Base-by-base conservation (phyloP, 2,888 invertebrate species). In the Congeria kusceri region DNA sequence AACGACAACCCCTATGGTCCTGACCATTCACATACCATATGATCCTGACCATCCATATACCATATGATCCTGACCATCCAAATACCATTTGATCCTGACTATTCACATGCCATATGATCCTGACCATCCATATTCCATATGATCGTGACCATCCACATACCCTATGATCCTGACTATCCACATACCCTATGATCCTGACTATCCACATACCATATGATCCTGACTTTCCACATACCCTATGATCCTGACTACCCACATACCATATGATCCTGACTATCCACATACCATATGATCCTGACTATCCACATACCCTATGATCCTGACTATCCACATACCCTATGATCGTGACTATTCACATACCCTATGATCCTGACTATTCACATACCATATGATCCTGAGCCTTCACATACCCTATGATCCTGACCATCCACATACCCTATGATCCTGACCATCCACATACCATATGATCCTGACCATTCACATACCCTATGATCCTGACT, bases 341-440 rank as follows among this genome's bases (percentile, higher is more conserved):
- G 80, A 99, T 96, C 89, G 97, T 95, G 15, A 99, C 98, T n/a
- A n/a, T n/a, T 11, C 3, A 39, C 39, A 39, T 85, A 94, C 94
- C 99, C 98, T 1, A 98, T 94, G 80, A 99, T 96, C 89, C 97
- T 95, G 15, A 99, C 98, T n/a, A n/a, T n/a, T n/a, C n/a, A n/a
- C n/a, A n/a, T n/a, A n/a, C n/a, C n/a, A n/a, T n/a, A n/a, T n/a
- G n/a, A n/a, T n/a, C n/a, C n/a, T n/a, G n/a, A n/a, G n/a, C n/a
- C n/a, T n/a, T 11, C 3, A 39, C 39, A 39, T 85, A 94, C 94
- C 99, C 98, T 1, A 98, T 94, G 80, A 99, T 96, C 89, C 97
- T 95, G 15, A 99, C 98, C n/a, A n/a, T n/a, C 13, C 3, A 39
- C 39, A 39, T 85, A 94, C 94, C 99, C 98, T 1, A 98, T 94